Base-by-base conservation (phyloP, 2,888 invertebrate species). In the Caradrina kadenii region DNA sequence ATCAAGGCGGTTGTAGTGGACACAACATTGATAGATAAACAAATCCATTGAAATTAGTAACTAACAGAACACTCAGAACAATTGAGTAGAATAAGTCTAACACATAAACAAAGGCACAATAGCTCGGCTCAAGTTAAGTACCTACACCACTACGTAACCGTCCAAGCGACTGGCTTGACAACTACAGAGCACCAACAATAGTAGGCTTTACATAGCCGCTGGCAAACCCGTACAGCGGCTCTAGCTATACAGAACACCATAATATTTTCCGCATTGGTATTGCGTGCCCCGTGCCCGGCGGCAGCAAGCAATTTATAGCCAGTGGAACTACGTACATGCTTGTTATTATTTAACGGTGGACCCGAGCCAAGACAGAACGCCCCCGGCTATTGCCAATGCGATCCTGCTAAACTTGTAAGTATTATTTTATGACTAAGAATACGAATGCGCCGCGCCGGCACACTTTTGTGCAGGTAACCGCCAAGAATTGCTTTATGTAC, bases 231-330 rank as follows among this genome's bases (percentile, higher is more conserved):
- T 74, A 75, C 76, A 69, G 74, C 84, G 84, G 87, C 83, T 86
- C 88, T 88, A 89, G 85, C 87, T 88, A 82, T 85, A 86, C 83
- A 73, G 69, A 76, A 72, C 76, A 80, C 82, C 75, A 83, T 80
- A 73, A 83, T 92, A 95, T 93, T 94, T 95, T 95, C 95, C 95
- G 95, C 94, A 93, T 94, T 94, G 93, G 92, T 92, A 93, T 94
- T 95, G 95, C 95, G 95, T 94, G 95, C 93, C 92, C 90, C 92
- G 92, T 92, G 95, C 94, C 95, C 94, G 91, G 89, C 90, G 95
- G 95, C 95, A 89, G 88, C 91, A 88, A 89, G 91, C 95, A 93
- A 95, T 95, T 95, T 95, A 95, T 95, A 93, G 92, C 92, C 87
- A 89, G 90, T 91, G 90, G 90, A 91, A 88, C 91, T 91, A 85